Percentiles rank a stretch among this genome's conserved stretches.
These are phyloP conservation scores for Lottia gigantea DNA, from an alignment of 2,888 invertebrate genomes.

Conservation along the genomic window DNA sequence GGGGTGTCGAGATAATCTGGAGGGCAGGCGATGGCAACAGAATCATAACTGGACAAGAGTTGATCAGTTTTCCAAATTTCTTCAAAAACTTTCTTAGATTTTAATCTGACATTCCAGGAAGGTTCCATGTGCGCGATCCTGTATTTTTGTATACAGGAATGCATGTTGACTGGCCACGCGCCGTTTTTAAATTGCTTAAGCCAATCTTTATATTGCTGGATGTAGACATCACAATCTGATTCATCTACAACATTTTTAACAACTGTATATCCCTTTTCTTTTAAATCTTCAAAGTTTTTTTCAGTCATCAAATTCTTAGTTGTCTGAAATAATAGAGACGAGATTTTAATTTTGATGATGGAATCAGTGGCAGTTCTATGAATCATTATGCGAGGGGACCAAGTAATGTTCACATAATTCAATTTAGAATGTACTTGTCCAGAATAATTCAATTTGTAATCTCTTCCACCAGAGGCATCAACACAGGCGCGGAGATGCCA, in stretches of 20 bases:
- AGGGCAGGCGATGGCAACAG: constrained; percentile 58
- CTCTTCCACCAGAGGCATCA: no score
- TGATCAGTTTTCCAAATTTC: constrained; percentile 58
- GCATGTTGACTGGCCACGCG: constrained; percentile 38
- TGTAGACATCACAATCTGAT: constrained; percentile 41
- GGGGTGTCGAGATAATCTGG: constrained; percentile 41
- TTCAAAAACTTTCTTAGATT: constrained; percentile 51
- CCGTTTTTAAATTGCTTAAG: constrained; percentile 39
- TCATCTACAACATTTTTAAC: constrained; percentile 38
- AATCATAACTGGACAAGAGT: constrained; percentile 55
- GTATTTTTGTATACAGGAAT: constrained; percentile 54
- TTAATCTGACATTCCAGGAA: constrained; percentile 52
- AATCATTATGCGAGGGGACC: no score
- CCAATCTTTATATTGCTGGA: constrained; percentile 46
- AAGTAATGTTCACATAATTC: no score
- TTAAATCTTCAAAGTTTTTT: constrained; percentile 34
- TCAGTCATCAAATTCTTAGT: constrained; percentile 28
- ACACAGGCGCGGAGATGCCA: no score
- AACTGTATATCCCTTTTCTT: constrained; percentile 48
- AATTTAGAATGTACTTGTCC: no score
- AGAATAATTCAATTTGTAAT: no score
- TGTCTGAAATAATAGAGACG: no score
- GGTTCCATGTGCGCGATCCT: constrained; percentile 49
- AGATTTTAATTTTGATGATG: no score
- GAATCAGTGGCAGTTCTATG: no score